phyloP scores from a whole-genome alignment of 2,888 invertebrate genomes.

The Siphonodentalium dalli region DNA sequence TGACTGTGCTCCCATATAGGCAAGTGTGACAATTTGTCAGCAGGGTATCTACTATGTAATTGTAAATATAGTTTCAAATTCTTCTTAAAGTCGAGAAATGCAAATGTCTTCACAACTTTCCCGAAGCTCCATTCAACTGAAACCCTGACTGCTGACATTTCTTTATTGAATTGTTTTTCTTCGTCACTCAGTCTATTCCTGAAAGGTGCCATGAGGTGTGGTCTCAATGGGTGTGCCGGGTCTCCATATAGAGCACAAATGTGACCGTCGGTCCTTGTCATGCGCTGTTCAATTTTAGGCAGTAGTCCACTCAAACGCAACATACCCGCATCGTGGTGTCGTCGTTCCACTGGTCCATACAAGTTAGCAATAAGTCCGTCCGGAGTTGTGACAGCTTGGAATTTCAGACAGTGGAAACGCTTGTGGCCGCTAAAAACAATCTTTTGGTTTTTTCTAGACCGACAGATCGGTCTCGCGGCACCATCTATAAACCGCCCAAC shows the following conservation, averaged over 20 bases:
- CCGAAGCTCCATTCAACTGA: constrained; percentile 19
- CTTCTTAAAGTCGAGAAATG: constrained; percentile 6
- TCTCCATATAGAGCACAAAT: constrained; percentile 12
- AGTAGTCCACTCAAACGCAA: constrained; percentile 15
- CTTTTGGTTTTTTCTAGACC: no score
- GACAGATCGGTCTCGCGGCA: constrained; percentile 18
- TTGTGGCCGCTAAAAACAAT: no score
- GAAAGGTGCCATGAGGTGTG: constrained; percentile 12
- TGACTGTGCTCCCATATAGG: no score
- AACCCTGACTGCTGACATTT: constrained; percentile 11
- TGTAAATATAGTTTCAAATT: no score
- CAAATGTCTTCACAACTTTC: constrained; percentile 9
- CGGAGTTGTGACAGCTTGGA: constrained; percentile 17
- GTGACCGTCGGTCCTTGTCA: background rate
- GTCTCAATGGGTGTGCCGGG: constrained; percentile 10
- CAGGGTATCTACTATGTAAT: no score
- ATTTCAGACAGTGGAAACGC: no score
- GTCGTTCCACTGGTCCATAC: constrained; percentile 12
- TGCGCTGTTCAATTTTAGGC: constrained; percentile 21
- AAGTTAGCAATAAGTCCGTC: constrained; percentile 22
- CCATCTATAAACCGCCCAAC: constrained; percentile 22
- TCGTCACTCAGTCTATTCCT: constrained; percentile 1
- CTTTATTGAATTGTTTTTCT: constrained; percentile 7
- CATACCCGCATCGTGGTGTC: constrained; percentile 10
- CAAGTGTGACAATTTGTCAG: no score